phyloP scores from a whole-genome alignment of 1,140 invertebrate species.

The Pentalonia nigronervosa region DNA sequence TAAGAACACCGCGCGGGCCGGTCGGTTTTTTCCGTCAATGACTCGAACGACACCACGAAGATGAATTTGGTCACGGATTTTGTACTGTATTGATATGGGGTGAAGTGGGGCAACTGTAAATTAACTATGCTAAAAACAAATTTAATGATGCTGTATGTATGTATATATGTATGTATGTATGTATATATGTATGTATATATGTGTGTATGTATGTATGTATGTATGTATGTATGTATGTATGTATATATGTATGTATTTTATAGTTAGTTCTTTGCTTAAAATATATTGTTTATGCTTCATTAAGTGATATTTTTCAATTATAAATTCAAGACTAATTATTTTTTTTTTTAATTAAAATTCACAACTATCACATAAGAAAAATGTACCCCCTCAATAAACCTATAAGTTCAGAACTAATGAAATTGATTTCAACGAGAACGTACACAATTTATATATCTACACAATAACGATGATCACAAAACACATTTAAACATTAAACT shows the following conservation, averaged over 20 bases:
- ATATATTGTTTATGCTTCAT: background rate
- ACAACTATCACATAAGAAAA: background rate
- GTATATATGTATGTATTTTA: background rate
- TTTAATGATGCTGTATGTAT: background rate
- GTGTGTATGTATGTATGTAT: background rate
- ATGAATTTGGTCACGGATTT: background rate
- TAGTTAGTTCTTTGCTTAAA: background rate
- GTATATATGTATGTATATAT: background rate
- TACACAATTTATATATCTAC: background rate
- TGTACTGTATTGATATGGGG: background rate
- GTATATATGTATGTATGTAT: background rate
- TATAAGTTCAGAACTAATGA: background rate
- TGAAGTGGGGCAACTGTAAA: background rate
- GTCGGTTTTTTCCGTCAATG: background rate
- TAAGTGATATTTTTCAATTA: background rate
- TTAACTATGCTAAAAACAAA: background rate
- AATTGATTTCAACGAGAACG: background rate
- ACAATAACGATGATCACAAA: background rate
- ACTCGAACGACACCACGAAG: background rate
- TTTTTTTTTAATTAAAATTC: background rate
- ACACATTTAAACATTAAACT: background rate
- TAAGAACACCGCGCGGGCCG: background rate
- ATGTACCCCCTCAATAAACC: background rate
- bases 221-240: background rate
- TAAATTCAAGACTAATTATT: slow-evolving; percentile 11